Conservation (phyloP, 2,113 vertebrate genomes). For the Cottus gobio region DNA sequence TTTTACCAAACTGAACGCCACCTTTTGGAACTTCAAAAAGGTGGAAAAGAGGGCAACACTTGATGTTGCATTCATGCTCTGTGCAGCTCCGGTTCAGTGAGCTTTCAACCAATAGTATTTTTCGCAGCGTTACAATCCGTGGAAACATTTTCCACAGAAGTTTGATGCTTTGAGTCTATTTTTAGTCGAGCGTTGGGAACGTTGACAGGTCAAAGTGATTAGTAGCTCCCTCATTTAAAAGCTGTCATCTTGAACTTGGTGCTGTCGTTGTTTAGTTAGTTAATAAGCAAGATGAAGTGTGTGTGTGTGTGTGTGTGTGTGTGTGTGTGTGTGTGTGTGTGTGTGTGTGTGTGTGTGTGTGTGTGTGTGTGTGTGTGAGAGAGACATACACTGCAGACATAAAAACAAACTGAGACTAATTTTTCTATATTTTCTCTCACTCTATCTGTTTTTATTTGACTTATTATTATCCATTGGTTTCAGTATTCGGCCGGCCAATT, state of each 20-base stretch:
- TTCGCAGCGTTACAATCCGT: background rate
- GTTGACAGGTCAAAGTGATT: conserved; percentile 68
- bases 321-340: background rate
- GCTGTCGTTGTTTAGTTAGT: conserved; percentile 59
- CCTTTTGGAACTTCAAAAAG: conserved; percentile 18
- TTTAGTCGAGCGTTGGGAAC: conserved; percentile 19
- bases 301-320: background rate
- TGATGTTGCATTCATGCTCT: conserved; percentile 6
- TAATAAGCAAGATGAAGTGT: conserved; percentile 64
- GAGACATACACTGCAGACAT: conserved; percentile 5
- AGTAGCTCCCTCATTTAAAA: conserved; percentile 61
- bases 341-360: background rate
- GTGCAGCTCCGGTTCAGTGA: conserved; percentile 4
- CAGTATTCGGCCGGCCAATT: background rate
- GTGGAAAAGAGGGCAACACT: background rate
- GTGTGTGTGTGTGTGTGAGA: background rate
- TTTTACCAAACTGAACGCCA: background rate
- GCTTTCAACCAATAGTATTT: conserved; percentile 5
- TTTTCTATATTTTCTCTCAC: background rate
- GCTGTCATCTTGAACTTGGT: conserved; percentile 60
- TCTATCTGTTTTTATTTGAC: background rate
- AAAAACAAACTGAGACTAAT: conserved; percentile 7
- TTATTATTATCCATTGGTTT: conserved; percentile 19
- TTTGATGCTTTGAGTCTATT: conserved; percentile 18
- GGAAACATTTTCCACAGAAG: background rate